Evolutionary conservation across 2,113 vertebrate species (phyloP).

Genomic region (Anseranas semipalmata): DNA sequence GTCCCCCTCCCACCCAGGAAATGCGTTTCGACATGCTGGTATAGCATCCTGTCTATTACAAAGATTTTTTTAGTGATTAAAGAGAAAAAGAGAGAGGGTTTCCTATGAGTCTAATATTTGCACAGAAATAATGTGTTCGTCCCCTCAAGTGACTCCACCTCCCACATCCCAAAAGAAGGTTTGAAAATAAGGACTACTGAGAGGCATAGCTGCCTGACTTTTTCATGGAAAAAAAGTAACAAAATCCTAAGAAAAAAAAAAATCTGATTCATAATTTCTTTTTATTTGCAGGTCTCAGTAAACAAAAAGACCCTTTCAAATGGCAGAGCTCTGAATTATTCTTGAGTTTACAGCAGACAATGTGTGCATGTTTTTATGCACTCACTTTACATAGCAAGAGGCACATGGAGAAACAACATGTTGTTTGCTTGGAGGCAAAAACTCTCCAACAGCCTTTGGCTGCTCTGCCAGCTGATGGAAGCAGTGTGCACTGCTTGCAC

Average conservation of each 20-base stretch:
- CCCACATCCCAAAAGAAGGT: neutral
- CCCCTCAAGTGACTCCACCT: neutral
- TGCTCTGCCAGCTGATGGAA: neutral
- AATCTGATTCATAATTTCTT: neutral
- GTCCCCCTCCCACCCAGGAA: neutral
- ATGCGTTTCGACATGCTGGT: neutral
- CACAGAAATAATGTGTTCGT: neutral
- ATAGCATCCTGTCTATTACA: neutral
- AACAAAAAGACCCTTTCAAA: neutral
- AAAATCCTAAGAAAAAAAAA: neutral
- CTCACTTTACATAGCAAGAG: neutral
- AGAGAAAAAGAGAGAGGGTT: neutral
- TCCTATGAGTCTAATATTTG: neutral
- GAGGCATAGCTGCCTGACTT: neutral
- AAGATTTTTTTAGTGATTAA: neutral
- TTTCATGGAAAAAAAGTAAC: neutral
- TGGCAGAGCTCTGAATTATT: neutral
- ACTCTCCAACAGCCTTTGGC: neutral
- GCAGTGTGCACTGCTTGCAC: rapidly evolving
- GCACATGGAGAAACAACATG: neutral
- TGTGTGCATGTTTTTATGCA: neutral
- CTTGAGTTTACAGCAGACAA: neutral
- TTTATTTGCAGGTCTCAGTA: neutral
- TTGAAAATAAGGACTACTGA: neutral
- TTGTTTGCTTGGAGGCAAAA: neutral